Evolutionary conservation across 2,113 vertebrate species (phyloP), one percentile per base, ranked within the genome.

Genomic region (Rhabdornis inornatus): DNA sequence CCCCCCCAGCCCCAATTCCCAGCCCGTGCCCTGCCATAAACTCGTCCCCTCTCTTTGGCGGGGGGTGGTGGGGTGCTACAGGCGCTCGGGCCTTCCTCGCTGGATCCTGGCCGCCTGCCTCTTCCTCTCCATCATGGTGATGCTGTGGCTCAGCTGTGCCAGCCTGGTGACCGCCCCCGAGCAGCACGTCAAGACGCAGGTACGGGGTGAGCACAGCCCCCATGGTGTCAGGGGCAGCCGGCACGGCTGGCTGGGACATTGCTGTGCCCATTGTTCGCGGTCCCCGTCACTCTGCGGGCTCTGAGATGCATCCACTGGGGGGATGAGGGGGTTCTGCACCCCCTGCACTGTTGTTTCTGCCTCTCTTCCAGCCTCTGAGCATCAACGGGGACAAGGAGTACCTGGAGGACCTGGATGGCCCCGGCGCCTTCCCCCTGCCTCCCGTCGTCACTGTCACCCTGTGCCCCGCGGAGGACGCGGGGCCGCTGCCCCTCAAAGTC

Each of bases 121-220:
- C 95, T 99, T 99, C 97, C 97, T 99, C 64, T 99, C 99, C 15
- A 98, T 99, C 97, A 97, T 99, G 98, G 99, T 99, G 87, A 99
- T 99, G 99, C 94, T 99, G 92, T 99, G 99, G 99, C 98, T 99
- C 45, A 99, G 99, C 97, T 99, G 99, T 20, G 99, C 99, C 96
- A 99, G 99, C 25, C 95, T 99, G 61, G 99, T 99, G 92, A 99
- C 99, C 0, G 99, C 99, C 2, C 99, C 99, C 0, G 99, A 99
- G 96, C 99, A 99, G 95, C 99, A 99, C 77, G 87, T 99, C 97
- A 99, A 98, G 97, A 98, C 98, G 22, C 99, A 99, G 99, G 99
- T 99, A 98, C 0, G 80, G 49, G 78, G 53, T 3, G 21, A 30
- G 37, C 0, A 1, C 11, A 17, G 25, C 39, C 4, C n/a, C 18